A percentile compares a stretch with the other conserved stretches of the same genome.
Conservation (phyloP, 2,113 vertebrate species). For the Phaethon lepturus region DNA sequence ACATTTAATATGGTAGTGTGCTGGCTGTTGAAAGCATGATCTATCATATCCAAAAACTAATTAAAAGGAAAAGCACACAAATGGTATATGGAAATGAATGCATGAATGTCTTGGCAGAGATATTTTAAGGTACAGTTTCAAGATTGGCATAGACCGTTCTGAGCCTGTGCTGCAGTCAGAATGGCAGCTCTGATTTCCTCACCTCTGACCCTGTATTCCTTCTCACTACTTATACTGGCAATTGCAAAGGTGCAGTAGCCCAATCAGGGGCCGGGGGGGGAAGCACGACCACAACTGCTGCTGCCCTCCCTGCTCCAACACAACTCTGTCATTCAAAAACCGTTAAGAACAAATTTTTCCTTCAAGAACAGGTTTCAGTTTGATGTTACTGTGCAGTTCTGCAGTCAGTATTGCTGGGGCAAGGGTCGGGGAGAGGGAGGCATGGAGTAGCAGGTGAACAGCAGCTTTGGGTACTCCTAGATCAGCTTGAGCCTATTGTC, state of each 20-base stretch:
- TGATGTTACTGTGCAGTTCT: background rate
- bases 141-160: background rate
- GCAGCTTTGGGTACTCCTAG: background rate
- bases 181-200: background rate
- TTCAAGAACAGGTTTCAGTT: background rate
- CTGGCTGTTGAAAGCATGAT: background rate
- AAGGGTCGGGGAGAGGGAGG: no score
- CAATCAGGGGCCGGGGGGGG: background rate
- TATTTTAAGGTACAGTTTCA: background rate
- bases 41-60: background rate
- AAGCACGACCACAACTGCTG: rapidly evolving
- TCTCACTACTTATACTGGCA: background rate
- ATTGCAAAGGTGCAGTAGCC: background rate
- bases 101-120: background rate
- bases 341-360: rapidly evolving
- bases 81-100: background rate
- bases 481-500: background rate
- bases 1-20: background rate
- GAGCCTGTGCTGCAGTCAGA: background rate
- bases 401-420: background rate
- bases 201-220: background rate
- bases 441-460: background rate
- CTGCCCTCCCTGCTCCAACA: rapidly evolving
- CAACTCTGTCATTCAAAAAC: background rate
- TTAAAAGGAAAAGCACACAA: background rate